Evolutionary conservation across 2,888 invertebrate species (phyloP), one percentile per base, ranked within the genome.

Genomic region (Nebria salina): DNA sequence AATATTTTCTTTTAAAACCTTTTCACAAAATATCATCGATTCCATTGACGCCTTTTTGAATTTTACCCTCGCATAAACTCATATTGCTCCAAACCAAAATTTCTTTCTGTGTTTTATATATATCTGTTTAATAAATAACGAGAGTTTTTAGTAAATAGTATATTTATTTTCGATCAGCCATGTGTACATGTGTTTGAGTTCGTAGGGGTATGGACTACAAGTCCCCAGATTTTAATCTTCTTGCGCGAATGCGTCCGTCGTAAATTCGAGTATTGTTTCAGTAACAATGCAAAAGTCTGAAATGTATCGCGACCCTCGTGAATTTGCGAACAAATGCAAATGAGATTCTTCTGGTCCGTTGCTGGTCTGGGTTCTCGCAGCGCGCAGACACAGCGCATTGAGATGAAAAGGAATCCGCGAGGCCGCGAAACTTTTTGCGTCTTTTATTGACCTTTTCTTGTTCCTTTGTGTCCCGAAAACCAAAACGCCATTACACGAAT

Each of bases 311-410:
- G 70, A 70, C 25, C 13, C 70, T 54, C 73, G 41, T 72, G 78
- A 70, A 78, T 73, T 65, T 78, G 72, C 78, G 78, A 73, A 65
- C 78, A 78, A 78, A 78, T 78, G 78, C 73, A 78, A 78, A 78
- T 78, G 78, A 78, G 70, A 26, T 70, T 70, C 26, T 34, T 34
- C 5, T 34, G 34, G 34, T 34, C 34, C 26, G 70, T 54, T 54
- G 54, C 54, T 54, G 54, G 54, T 54, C 54, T 6, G 43, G 43
- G 20, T 20, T 20, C 20, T 13, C 8, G 54, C 70, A 70, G 25
- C 70, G 25, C 70, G 5, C 34, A 73, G 65, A 34, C 72, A 70
- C 76, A 25, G 5, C 76, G 76, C 75, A 65, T 68, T 65, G 42
- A 77, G 70, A 70, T 70, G 25, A 70, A 70, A 70, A 70, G 70